Evolutionary conservation across 2,888 invertebrate species (phyloP).

Genomic region (Stenurella melanura): DNA sequence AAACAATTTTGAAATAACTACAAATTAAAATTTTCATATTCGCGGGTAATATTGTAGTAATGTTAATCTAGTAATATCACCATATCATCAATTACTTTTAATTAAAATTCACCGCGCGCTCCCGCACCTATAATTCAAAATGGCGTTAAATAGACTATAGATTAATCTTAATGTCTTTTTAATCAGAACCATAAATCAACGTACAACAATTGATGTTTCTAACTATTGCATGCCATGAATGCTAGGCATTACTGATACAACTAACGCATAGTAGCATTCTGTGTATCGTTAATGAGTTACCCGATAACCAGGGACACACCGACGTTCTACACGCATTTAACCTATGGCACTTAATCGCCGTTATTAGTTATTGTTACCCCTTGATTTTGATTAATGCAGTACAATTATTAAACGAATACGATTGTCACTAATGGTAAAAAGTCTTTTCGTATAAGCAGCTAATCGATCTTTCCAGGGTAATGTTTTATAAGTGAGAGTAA

Average conservation of each 20-base stretch:
- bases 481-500: neutral
- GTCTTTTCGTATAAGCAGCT: neutral
- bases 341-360: slow-evolving; percentile 34
- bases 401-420: neutral
- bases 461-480: neutral
- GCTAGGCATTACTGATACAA: slow-evolving; percentile 24
- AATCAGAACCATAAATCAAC: slow-evolving; percentile 34
- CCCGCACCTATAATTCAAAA: slow-evolving; percentile 15
- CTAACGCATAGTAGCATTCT: slow-evolving; percentile 26
- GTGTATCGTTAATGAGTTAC: slow-evolving; percentile 40
- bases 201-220: slow-evolving; percentile 16
- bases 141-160: slow-evolving; percentile 5
- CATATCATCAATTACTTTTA: slow-evolving; percentile 1
- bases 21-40: neutral
- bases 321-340: slow-evolving; percentile 16
- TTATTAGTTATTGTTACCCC: slow-evolving; percentile 33
- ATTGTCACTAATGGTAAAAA: neutral
- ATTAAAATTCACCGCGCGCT: slow-evolving; percentile 10
- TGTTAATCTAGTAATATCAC: neutral
- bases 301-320: slow-evolving; percentile 28
- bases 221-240: slow-evolving; percentile 27
- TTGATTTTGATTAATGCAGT: slow-evolving; percentile 39
- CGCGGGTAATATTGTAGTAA: neutral
- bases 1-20: neutral
- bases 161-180: slow-evolving; percentile 37